phyloP scores from a whole-genome alignment of 2,888 invertebrate genomes.

The Linyphia triangularis region DNA sequence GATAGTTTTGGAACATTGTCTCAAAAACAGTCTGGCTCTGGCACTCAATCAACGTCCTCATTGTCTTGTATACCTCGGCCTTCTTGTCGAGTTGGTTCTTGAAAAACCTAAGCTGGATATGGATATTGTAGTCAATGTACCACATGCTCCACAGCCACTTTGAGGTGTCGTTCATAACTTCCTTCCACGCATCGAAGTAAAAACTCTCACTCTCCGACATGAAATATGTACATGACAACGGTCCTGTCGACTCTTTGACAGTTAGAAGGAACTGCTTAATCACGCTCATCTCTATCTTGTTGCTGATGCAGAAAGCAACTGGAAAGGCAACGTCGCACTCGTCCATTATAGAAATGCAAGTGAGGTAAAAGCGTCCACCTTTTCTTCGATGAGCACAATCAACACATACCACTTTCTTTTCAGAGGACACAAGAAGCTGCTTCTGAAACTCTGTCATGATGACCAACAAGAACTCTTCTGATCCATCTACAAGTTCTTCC shows the following conservation, averaged over 20 bases:
- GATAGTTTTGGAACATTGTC: constrained; percentile 39
- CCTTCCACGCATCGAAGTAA: constrained; percentile 40
- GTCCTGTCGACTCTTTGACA: constrained; percentile 24
- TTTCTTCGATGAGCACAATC: constrained; percentile 23
- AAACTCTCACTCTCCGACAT: constrained; percentile 43
- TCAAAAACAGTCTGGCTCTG: constrained; percentile 36
- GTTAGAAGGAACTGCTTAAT: constrained; percentile 9
- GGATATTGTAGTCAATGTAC: constrained; percentile 44
- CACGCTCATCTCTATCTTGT: constrained; percentile 37
- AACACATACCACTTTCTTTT: constrained; percentile 34
- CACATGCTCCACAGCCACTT: constrained; percentile 55
- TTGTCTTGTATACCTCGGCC: constrained; percentile 42
- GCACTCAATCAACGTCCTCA: constrained; percentile 40
- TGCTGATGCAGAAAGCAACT: constrained; percentile 52
- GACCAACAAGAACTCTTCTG: constrained; percentile 37
- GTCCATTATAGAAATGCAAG: constrained; percentile 47
- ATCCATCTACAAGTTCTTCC: constrained; percentile 5
- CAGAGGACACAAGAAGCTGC: constrained; percentile 31
- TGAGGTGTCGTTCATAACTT: constrained; percentile 31
- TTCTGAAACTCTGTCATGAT: constrained; percentile 61
- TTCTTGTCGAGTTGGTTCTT: constrained; percentile 16
- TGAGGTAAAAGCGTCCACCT: constrained; percentile 43
- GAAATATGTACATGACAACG: constrained; percentile 28
- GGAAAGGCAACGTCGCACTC: constrained; percentile 50
- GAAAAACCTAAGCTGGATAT: constrained; percentile 18